Base-by-base conservation (phyloP, 2,113 vertebrate species). In the Hoplias malabaricus region DNA sequence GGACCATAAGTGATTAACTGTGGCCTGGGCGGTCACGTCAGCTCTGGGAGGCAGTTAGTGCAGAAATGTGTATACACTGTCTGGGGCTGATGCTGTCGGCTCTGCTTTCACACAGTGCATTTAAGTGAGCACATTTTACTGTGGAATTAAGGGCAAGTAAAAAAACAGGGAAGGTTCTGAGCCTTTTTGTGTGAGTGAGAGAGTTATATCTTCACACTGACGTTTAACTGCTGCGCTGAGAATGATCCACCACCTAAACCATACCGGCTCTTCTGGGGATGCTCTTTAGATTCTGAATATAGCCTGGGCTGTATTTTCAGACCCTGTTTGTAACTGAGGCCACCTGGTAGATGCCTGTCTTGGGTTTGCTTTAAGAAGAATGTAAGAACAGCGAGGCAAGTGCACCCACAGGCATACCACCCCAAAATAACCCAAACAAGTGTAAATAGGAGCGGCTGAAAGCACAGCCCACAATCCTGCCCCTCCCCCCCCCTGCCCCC, bases 401-500 rank as follows among this genome's bases (percentile, higher is more conserved):
- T 31, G 72, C 27, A 69, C 65, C 46, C 19, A 65, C 73, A 73
- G 73, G 75, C 19, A 34, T 4, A 10, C 23, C 31, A 69, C 48
- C 82, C 84, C 82, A 87, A 85, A 89, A 88, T 85, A 88, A 84
- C 73, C 56, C 43, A 21, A 50, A 31, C 21, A 25, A 67, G 67
- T 48, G 36, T 75, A 40, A 42, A 53, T 13, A 63, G 43, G 21
- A 42, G 59, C 38, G 68, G 14, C 62, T 78, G 14, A 50, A 50
- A 50, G 1, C 7, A 25, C 16, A 9, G 10, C 2, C 40, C 48
- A n/a, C 6, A 59, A 69, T 61, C 9, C 48, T 12, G n/a, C 16
- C 38, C 66, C 68, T 50, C 13, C 80, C 68, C 69, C 54, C 76
- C 34, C 43, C 36, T 29, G 11, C 42, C n/a, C 33, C 27, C 2